Conservation (phyloP, 2,113 vertebrate species). For the Oryzias javanicus region DNA sequence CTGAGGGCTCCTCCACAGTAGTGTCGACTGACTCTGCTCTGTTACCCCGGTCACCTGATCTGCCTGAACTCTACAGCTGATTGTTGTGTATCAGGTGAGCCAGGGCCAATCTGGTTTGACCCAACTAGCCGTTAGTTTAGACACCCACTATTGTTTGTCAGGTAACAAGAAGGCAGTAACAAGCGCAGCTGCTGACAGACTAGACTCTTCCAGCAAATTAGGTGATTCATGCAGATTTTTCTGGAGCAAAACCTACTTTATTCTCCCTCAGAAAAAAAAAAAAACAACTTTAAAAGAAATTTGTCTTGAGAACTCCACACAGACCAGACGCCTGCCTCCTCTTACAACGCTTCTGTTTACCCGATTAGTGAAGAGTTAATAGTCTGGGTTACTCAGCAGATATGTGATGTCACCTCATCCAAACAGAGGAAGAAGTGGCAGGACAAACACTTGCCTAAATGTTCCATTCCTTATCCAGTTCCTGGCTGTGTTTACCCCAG, state of each 20-base stretch:
- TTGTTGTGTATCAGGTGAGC: slow-evolving; percentile 57
- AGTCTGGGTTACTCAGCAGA: slow-evolving; percentile 41
- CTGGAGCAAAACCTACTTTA: background rate
- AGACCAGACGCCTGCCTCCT: slow-evolving; percentile 10
- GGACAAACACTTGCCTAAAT: slow-evolving; percentile 59
- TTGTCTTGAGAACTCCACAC: slow-evolving; percentile 4
- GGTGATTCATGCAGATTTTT: slow-evolving; percentile 14
- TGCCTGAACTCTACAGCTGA: slow-evolving; percentile 36
- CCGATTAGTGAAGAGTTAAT: slow-evolving; percentile 39
- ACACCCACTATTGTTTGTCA: slow-evolving; percentile 47
- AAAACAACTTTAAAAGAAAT: background rate
- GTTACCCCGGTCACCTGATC: slow-evolving; percentile 65
- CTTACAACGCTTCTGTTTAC: slow-evolving; percentile 29
- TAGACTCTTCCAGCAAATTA: background rate
- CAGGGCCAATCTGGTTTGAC: slow-evolving; percentile 64
- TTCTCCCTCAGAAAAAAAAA: no score
- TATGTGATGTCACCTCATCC: slow-evolving; percentile 47
- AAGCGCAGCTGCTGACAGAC: slow-evolving; percentile 45
- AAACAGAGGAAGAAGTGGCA: slow-evolving; percentile 52
- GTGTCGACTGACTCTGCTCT: slow-evolving; percentile 49
- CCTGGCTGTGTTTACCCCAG: slow-evolving; percentile 48
- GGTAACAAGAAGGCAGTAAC: slow-evolving; percentile 29
- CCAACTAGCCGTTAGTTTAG: slow-evolving; percentile 67
- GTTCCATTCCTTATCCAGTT: slow-evolving; percentile 75
- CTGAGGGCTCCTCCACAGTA: slow-evolving; percentile 37